Evolutionary conservation across 1,140 invertebrate species (phyloP), one percentile per base, ranked within the genome.

Genomic region (Danaus plexippus): DNA sequence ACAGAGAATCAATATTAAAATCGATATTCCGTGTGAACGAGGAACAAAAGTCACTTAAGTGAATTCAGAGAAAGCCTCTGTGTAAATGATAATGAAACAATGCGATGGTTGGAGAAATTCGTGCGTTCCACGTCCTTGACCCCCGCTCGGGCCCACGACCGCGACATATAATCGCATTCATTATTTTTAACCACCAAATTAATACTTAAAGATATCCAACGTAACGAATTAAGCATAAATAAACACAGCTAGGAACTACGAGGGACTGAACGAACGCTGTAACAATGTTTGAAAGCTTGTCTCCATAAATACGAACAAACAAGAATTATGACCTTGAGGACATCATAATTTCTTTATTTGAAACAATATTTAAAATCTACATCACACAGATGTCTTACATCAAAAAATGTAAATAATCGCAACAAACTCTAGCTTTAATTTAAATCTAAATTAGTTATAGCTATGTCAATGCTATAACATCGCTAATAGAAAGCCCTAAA

Each of bases 161-260:
- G 64, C 67, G 56, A 69, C 61, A 70, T 62, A 73, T 56, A 69
- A 63, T 53, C 57, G 48, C 69, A 79, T 80, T 73, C 72, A 77
- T 79, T 83, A 79, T 81, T 81, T 75, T 78, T 79, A 75, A 79
- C 22, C 4, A 74, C 67, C 69, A 80, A 80, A 77, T 74, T 80
- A 77, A 73, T 77, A 75, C 70, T 63, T 69, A 73, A 77, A 74
- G 7, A 7, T 62, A 60, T 43, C 64, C 60, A 68, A 78, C 69
- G 68, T 4, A 75, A 73, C 68, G 58, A 15, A 15, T 15, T 15
- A 1, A 64, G 61, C 54, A 73, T 75, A 74, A 75, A 79, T 77
- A 81, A 77, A 75, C 72, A 72, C 73, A 15, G 3, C 15, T 15
- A 15, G 15, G 15, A 15, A 15, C 15, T 15, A 15, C 45, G 66